Percentiles rank a stretch among this genome's conserved stretches.
Conservation (phyloP, 2,113 vertebrate genomes). For the Psammodynastes pulverulentus region DNA sequence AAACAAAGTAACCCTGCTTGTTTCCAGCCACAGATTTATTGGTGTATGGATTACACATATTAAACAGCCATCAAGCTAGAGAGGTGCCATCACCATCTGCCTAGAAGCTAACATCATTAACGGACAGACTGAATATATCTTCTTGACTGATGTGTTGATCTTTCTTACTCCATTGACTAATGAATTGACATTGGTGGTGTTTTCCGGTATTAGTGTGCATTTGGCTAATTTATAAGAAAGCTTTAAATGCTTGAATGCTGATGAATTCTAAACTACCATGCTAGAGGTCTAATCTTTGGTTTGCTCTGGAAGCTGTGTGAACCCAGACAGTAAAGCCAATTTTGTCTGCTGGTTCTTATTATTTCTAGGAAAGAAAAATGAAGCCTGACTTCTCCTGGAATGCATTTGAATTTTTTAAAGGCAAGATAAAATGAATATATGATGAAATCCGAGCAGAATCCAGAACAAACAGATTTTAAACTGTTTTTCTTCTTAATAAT, state of each 20-base stretch:
- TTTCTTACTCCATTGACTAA: constrained; percentile 57
- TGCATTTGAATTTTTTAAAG: not conserved
- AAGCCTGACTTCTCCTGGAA: not conserved
- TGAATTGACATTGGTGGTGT: constrained; percentile 46
- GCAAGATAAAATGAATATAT: not conserved
- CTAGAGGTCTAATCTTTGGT: not conserved
- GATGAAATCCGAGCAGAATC: not conserved
- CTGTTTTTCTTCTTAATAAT: not conserved
- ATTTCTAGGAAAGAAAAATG: not conserved
- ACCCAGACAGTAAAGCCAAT: not conserved
- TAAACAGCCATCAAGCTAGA: constrained; percentile 56
- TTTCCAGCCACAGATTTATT: constrained; percentile 58
- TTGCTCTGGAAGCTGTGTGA: constrained; percentile 15
- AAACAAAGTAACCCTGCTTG: constrained; percentile 37
- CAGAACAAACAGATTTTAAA: not conserved
- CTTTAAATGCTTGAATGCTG: constrained; percentile 13
- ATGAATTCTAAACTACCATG: constrained; percentile 33
- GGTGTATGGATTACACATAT: constrained; percentile 54
- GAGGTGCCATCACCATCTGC: constrained; percentile 53
- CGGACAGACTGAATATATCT: constrained; percentile 58
- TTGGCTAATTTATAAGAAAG: constrained; percentile 48
- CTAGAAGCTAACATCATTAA: constrained; percentile 62
- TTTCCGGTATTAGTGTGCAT: constrained; percentile 34
- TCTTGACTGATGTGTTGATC: constrained; percentile 47
- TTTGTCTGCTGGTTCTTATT: not conserved